Evolutionary conservation across 2,888 invertebrate genomes (phyloP).

Genomic region (Athetis lepigone): DNA sequence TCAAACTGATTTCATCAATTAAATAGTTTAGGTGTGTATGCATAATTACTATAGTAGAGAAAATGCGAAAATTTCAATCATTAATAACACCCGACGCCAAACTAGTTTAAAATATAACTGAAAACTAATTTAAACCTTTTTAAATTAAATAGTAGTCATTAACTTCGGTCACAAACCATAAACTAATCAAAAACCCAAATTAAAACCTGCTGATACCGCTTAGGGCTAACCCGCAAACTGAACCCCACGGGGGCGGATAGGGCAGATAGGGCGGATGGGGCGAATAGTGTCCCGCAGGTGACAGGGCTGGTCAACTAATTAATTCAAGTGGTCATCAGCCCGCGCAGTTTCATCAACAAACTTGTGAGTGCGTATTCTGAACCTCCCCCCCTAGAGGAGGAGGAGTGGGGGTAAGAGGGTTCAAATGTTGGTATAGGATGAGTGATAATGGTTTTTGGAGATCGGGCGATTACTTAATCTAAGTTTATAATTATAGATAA

Average conservation of each 20-base stretch:
- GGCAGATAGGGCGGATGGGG: too few relatives aligned
- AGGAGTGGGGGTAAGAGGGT: background rate
- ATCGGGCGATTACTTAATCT: constrained; percentile 51
- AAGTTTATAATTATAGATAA: constrained; percentile 38
- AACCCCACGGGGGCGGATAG: constrained; percentile 14
- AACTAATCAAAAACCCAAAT: too few relatives aligned
- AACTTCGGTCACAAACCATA: too few relatives aligned
- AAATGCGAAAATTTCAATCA: too few relatives aligned
- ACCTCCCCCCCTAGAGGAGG: too few relatives aligned
- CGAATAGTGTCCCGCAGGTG: constrained; percentile 11
- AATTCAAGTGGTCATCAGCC: constrained; percentile 58
- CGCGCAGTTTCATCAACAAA: constrained; percentile 53
- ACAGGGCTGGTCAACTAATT: constrained; percentile 50
- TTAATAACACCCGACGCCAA: too few relatives aligned
- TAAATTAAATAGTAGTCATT: too few relatives aligned
- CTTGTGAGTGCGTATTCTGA: constrained; percentile 39
- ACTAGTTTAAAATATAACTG: too few relatives aligned
- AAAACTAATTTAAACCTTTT: constrained; percentile 33
- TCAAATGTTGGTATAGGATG: constrained; percentile 48
- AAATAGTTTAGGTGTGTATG: too few relatives aligned
- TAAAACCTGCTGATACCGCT: too few relatives aligned
- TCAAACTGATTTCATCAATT: too few relatives aligned
- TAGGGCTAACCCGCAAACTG: constrained; percentile 26
- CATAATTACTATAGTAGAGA: too few relatives aligned
- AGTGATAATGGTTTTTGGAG: constrained; percentile 52